phyloP scores from a whole-genome alignment of 2,113 vertebrate genomes.

The Hyperopisus bebe region DNA sequence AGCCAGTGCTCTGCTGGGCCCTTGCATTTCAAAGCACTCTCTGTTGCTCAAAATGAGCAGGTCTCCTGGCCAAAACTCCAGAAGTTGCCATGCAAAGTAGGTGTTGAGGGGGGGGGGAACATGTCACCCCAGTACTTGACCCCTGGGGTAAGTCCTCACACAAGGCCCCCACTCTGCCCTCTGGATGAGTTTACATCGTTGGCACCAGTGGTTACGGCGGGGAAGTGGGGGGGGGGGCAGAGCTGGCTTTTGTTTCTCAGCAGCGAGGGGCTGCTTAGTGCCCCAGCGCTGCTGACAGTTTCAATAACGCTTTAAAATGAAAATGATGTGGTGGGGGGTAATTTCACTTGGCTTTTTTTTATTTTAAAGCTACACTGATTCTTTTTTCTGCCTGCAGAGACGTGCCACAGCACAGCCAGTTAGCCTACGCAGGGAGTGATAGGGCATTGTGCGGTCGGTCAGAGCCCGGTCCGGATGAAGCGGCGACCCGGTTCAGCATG shows the following conservation, averaged over 20 bases:
- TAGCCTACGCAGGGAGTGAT: neutral
- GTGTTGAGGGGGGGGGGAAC: neutral
- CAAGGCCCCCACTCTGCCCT: neutral
- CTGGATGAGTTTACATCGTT: neutral
- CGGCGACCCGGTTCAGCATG: neutral
- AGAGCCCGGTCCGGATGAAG: neutral
- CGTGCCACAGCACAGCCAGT: neutral
- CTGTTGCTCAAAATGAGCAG: neutral
- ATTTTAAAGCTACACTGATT: neutral
- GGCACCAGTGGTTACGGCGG: neutral
- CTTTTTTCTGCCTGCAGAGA: neutral
- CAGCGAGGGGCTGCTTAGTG: neutral
- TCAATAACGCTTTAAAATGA: neutral
- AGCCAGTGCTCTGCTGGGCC: neutral
- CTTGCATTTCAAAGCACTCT: neutral
- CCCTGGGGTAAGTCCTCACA: neutral
- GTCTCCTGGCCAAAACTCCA: neutral
- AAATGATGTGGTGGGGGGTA: neutral
- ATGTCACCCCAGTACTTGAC: neutral
- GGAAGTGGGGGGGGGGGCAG: neutral
- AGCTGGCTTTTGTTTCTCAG: neutral
- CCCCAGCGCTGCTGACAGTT: neutral
- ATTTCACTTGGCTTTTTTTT: neutral
- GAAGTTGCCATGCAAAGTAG: neutral
- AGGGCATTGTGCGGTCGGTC: neutral